These are phyloP conservation scores for Strongylocentrotus purpuratus DNA, from an alignment of 35 echinoderm and acorn worm species.

Conservation along the genomic window DNA sequence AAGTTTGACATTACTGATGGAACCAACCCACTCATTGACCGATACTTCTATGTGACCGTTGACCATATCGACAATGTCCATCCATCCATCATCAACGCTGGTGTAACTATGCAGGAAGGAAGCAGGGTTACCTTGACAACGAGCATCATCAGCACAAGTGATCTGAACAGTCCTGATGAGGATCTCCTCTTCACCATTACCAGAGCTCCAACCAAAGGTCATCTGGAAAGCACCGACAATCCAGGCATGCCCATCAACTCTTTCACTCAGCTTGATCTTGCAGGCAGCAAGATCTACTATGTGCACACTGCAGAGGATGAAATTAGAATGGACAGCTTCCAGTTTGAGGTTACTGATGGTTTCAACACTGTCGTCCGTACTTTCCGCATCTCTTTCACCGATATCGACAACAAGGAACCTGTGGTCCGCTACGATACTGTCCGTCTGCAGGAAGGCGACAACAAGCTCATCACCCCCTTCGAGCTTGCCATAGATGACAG, in stretches of 20 bases:
- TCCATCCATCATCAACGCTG: constrained; percentile 94
- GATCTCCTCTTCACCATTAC: constrained; percentile 88
- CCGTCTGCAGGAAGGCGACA: constrained; percentile 77
- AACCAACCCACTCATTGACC: constrained; percentile 83
- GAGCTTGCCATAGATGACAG: constrained; percentile 90
- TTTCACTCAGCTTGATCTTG: constrained; percentile 94
- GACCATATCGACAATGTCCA: constrained; percentile 82
- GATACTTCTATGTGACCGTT: constrained; percentile 98
- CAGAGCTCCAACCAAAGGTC: constrained; percentile 83
- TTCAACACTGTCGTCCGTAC: constrained; percentile 97
- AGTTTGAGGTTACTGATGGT: constrained; percentile 95
- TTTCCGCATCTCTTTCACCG: constrained; percentile 93
- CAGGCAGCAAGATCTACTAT: constrained; percentile 97
- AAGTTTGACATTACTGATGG: constrained; percentile 99
- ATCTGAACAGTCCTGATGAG: constrained; percentile 98
- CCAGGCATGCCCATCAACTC: constrained; percentile 90
- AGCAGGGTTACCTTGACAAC: constrained; percentile 94
- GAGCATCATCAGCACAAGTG: constrained; percentile 83
- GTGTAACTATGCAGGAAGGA: constrained; percentile 93
- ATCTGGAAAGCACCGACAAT: constrained; percentile 92
- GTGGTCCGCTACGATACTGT: constrained; percentile 75
- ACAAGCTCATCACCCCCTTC: constrained; percentile 97
- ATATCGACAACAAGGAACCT: constrained; percentile 97
- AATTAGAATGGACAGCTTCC: constrained; percentile 98
- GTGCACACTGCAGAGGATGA: constrained; percentile 96